Evolutionary conservation across 2,797 vertebrate species (phyloP).

Genomic region (Chelon auratus): DNA sequence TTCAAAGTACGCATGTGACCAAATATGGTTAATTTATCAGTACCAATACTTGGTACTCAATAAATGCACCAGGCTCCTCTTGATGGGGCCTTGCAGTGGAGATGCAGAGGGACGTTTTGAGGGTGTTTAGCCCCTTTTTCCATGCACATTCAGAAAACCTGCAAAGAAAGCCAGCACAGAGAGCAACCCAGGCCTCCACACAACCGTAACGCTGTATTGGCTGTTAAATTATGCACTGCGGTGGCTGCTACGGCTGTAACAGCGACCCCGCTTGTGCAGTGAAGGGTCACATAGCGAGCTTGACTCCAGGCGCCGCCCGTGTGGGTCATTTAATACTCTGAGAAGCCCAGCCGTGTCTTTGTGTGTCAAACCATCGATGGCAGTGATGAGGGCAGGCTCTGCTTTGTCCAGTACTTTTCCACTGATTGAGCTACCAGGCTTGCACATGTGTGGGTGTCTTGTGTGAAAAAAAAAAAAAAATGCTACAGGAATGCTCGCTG

Average conservation of each 20-base stretch:
- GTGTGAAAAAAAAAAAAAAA: conserved; percentile 7
- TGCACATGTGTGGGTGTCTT: neutral
- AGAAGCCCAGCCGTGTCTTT: neutral
- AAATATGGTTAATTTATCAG: no score
- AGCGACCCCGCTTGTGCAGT: neutral
- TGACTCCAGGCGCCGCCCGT: neutral
- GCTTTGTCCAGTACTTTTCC: conserved; percentile 70
- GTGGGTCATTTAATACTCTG: conserved; percentile 31
- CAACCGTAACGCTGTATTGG: neutral
- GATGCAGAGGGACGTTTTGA: no score
- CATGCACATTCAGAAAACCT: no score
- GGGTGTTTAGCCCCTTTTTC: no score
- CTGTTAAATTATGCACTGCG: neutral
- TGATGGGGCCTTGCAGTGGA: no score
- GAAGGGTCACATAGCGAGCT: no score
- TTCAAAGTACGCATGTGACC: no score
- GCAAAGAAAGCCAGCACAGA: no score
- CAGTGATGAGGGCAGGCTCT: conserved; percentile 10
- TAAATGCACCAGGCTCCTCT: no score
- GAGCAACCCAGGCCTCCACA: no score
- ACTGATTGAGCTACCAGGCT: conserved; percentile 26
- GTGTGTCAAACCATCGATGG: conserved; percentile 25
- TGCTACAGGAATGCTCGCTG: conserved; percentile 10
- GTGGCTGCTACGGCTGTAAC: neutral
- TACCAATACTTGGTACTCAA: no score